Conservation (phyloP, 1,140 invertebrate genomes). For the Brachionus asplanchnoidis region DNA sequence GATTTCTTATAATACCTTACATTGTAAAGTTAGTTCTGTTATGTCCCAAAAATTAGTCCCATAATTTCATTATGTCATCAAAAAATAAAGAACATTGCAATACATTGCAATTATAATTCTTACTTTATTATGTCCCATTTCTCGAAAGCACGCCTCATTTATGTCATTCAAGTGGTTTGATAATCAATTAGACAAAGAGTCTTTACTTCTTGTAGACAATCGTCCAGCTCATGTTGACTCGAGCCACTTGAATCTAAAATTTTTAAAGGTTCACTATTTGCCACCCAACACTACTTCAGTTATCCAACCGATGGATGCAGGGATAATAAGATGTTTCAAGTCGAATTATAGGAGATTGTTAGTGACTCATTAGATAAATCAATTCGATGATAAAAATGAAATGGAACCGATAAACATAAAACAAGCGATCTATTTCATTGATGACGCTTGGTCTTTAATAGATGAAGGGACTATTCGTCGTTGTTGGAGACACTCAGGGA, state of each 20-base stretch:
- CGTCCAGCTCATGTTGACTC: slow-evolving; percentile 53
- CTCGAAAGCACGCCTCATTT: too few relatives aligned
- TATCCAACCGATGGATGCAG: slow-evolving; percentile 58
- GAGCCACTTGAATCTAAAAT: slow-evolving; percentile 47
- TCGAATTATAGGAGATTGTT: slow-evolving; percentile 27
- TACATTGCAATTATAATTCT: too few relatives aligned
- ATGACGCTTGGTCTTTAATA: not conserved
- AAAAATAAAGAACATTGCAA: too few relatives aligned
- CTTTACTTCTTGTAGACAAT: too few relatives aligned
- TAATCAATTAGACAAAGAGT: slow-evolving; percentile 47
- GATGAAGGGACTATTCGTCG: not conserved
- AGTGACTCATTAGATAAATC: not conserved
- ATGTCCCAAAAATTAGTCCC: too few relatives aligned
- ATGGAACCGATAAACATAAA: not conserved
- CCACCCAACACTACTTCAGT: slow-evolving; percentile 57
- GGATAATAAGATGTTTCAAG: slow-evolving; percentile 55
- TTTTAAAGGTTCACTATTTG: slow-evolving; percentile 55
- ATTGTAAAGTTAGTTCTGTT: too few relatives aligned
- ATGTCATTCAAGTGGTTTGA: slow-evolving; percentile 39
- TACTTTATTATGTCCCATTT: too few relatives aligned
- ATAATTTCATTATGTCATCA: too few relatives aligned
- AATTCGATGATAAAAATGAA: not conserved
- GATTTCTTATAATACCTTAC: too few relatives aligned
- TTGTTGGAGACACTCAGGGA: not conserved
- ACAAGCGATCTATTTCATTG: not conserved